Base-by-base conservation (phyloP, 2,113 vertebrate species). In the Arvicanthis niloticus region DNA sequence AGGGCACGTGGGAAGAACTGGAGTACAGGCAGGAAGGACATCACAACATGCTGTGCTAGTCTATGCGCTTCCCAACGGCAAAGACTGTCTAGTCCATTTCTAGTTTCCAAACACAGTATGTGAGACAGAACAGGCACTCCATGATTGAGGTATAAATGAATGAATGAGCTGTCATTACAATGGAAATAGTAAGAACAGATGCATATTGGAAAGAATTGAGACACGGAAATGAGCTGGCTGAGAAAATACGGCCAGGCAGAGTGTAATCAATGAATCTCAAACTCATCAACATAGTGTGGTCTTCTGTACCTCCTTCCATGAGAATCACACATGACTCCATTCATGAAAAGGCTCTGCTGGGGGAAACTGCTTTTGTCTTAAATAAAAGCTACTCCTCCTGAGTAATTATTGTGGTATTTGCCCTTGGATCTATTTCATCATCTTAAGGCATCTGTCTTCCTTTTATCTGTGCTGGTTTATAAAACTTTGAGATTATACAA, bases 231-330 rank as follows among this genome's bases (percentile, higher is more conserved):
- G 67, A 93, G n/a, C 73, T 89, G 21, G 60, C 68, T 91, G 87
- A 93, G 56, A 51, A 94, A 91, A 96, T 85, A 82, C 82, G 31
- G 42, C 86, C 89, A 96, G 53, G 84, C 31, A 94, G 5, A 40
- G 48, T 7, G 77, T 56, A 96, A 96, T 94, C 93, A 96, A 95
- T 95, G 91, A 96, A 94, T 92, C 0, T 92, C 96, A 88, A 97
- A 76, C 48, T 90, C 58, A 62, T 72, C 93, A 85, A 76, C 93
- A 94, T 42, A 73, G 56, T 0, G 0, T 88, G 45, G 51, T 85
- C 8, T 82, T 37, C 72, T 88, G 48, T 80, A 88, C 17, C 92
- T 68, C 60, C 70, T 95, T 95, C 72, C 82, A 6, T 91, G 62
- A 92, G n/a, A 95, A 77, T 75, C 86, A 96, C 94, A 96, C 81